Percentiles rank a stretch among this genome's conserved stretches.
Evolutionary conservation across 1,140 invertebrate species (phyloP).

Genomic region (Phymastichus coffea): DNA sequence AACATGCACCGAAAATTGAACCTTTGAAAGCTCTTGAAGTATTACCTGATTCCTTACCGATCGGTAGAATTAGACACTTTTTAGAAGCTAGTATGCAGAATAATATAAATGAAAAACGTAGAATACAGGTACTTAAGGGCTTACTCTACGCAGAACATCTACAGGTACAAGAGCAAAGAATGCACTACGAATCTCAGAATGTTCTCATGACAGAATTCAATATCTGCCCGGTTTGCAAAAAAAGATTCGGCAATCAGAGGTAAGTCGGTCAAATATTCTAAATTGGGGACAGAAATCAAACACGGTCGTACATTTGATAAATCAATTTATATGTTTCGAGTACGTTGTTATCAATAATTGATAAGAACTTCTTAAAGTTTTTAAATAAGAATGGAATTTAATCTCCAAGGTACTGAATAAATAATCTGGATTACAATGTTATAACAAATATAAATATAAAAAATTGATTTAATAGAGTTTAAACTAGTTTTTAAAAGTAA

Average conservation of each 20-base stretch:
- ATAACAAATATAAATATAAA: too few species aligned
- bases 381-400: too few species aligned
- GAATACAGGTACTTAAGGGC: slow-evolving; percentile 77
- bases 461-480: too few species aligned
- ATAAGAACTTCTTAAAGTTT: too few species aligned
- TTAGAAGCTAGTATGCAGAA: slow-evolving; percentile 75
- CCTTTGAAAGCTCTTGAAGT: slow-evolving; percentile 72
- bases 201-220: slow-evolving; percentile 83
- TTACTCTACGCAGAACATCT: slow-evolving; percentile 81
- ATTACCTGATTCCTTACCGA: slow-evolving; percentile 73
- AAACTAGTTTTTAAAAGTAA: not conserved
- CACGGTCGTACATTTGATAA: too few species aligned
- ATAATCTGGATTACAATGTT: too few species aligned
- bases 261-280: slow-evolving; percentile 40
- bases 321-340: too few species aligned
- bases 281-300: not conserved
- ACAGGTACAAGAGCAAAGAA: slow-evolving; percentile 75
- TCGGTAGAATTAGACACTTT: slow-evolving; percentile 74
- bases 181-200: slow-evolving; percentile 77
- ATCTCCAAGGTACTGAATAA: too few species aligned
- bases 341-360: too few species aligned
- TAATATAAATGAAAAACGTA: slow-evolving; percentile 69
- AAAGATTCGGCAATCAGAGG: slow-evolving; percentile 88
- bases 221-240: slow-evolving; percentile 88
- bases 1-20: slow-evolving; percentile 80